phyloP scores from a whole-genome alignment of 2,797 vertebrate genomes.

The Hapalemur alaotrensis region DNA sequence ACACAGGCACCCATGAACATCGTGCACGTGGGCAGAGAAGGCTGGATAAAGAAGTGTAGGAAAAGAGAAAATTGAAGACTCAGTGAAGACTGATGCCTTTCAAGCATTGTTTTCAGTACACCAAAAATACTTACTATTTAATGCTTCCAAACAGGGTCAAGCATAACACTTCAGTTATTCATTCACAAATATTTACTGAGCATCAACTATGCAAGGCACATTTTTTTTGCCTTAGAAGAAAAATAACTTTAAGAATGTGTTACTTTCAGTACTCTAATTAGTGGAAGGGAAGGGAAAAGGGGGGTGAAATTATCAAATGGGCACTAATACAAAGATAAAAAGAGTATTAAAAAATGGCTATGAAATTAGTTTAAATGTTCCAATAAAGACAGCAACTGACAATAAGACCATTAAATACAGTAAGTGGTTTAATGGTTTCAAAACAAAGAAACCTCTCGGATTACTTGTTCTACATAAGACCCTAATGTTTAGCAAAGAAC shows the following conservation, averaged over 20 bases:
- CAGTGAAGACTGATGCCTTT: neutral
- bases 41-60: neutral
- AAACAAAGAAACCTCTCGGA: neutral
- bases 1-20: neutral
- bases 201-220: neutral
- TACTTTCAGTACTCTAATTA: slow-evolving; percentile 18
- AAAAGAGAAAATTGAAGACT: neutral
- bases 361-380: neutral
- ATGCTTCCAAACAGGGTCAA: neutral
- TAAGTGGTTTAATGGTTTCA: neutral
- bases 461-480: neutral
- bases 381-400: neutral
- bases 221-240: neutral
- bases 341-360: neutral
- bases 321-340: neutral
- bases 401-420: neutral
- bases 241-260: neutral
- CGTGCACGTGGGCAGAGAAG: neutral
- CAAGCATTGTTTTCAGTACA: neutral
- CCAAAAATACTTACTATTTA: neutral
- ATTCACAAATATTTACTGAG: slow-evolving; percentile 16
- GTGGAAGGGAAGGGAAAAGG: neutral
- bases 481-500: neutral
- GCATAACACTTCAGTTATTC: neutral
- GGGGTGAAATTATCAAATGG: neutral